Base-by-base conservation (phyloP, 2,113 vertebrate species). In the Nothobranchius furzeri region DNA sequence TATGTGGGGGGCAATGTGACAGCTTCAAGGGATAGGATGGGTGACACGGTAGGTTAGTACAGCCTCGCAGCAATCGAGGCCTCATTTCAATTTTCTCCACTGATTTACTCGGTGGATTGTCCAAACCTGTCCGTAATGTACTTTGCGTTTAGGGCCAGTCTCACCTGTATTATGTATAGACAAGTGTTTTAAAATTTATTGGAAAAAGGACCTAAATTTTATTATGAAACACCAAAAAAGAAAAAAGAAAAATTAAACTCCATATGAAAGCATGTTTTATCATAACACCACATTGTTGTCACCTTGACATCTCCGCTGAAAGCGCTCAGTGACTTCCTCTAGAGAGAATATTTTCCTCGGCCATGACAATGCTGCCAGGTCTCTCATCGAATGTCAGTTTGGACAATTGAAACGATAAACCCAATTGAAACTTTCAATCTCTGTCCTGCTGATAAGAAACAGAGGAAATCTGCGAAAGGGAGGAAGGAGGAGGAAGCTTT, bases 391-490 rank as follows among this genome's bases (percentile, higher is more conserved):
- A 82, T 81, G 84, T 87, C 89, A 87, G 75, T 25, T 73, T 67
- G 75, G 79, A 85, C 84, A 83, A 84, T 84, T 83, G 89, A 89
- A 81, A 84, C 62, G 63, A 86, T 88, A 83, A 86, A 89, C 63
- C 70, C 85, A 81, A 78, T 73, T 84, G 87, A 87, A 89, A 86
- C 65, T 89, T 86, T 81, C 84, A 85, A 78, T 86, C 80, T 82
- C 76, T 35, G 69, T 65, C 85, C 70, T 13, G 67, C 86, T 87
- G 87, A 90, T 85, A 86, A 87, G 79, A 85, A 67, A 72, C 75
- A 85, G 52, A 86, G 54, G 61, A 73, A 54, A 73, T 64, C 52
- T 46, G 66, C 4, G 12, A 59, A 57, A 15, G 46, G 37, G 37
- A 55, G 7, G 45, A 14, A 40, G 14, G 17, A 48, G 3, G 43